phyloP scores from a whole-genome alignment of 35 echinoderm and acorn worm species.

The Hemicentrotus pulcherrimus region DNA sequence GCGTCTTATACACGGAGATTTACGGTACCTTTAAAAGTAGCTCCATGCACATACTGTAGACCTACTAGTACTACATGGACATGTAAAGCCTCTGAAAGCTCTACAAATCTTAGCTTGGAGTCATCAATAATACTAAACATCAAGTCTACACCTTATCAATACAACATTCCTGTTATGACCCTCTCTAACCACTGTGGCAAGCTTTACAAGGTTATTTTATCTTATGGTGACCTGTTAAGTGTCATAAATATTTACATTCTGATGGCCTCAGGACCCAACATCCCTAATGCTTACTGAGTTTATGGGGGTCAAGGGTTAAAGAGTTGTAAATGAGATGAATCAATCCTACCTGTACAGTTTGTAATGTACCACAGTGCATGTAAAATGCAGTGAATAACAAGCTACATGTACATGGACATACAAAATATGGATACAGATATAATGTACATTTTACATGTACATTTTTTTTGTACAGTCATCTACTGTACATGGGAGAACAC shows the following conservation, averaged over 20 bases:
- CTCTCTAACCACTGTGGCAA: neutral
- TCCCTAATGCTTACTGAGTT: neutral
- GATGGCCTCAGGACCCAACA: neutral
- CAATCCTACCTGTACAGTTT: no score
- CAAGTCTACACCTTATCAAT: neutral
- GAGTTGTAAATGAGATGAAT: neutral
- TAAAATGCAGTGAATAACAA: no score
- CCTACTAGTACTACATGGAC: no score
- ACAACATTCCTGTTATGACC: neutral
- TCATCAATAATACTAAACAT: neutral
- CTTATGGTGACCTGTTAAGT: neutral
- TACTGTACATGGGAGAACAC: no score
- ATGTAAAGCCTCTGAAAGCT: no score
- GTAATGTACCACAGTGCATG: no score
- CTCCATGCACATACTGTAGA: no score
- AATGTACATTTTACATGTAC: no score
- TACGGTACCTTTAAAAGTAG: no score
- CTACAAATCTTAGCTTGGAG: neutral
- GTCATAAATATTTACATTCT: conserved; percentile 5
- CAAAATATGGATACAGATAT: neutral
- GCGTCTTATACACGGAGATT: no score
- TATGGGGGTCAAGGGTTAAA: neutral
- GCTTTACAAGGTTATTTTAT: neutral
- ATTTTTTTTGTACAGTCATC: neutral
- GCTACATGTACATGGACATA: neutral